phyloP scores from a whole-genome alignment of 2,888 invertebrate species.

The Sinhomidia bicolor region DNA sequence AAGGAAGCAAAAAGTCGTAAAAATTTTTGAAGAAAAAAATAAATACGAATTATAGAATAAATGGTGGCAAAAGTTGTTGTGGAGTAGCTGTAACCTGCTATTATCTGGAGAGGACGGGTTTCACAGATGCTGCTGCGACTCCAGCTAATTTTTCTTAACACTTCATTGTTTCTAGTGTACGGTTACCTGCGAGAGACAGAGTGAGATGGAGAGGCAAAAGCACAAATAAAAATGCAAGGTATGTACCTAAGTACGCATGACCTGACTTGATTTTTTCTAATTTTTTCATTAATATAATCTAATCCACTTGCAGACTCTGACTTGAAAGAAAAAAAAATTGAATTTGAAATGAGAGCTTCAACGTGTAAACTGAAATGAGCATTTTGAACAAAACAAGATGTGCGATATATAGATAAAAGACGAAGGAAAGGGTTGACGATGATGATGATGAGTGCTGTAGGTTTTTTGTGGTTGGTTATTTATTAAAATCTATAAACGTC shows the following conservation, averaged over 20 bases:
- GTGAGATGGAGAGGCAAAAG: background rate
- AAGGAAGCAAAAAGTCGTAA: background rate
- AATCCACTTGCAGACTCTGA: no score
- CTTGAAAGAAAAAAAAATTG: no score
- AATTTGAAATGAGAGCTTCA: no score
- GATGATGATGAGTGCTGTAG: background rate
- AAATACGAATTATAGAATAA: background rate
- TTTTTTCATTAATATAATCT: background rate
- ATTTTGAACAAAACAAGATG: no score
- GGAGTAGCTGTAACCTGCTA: slow-evolving; percentile 4
- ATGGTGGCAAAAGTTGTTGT: slow-evolving; percentile 18
- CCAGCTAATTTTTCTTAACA: background rate
- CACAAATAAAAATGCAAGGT: slow-evolving; percentile 10
- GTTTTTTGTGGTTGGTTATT: background rate
- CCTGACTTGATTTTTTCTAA: slow-evolving; percentile 34
- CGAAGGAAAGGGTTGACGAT: no score
- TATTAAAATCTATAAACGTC: background rate
- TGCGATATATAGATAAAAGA: no score
- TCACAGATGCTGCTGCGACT: slow-evolving; percentile 16
- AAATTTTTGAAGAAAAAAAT: background rate
- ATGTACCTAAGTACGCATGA: background rate
- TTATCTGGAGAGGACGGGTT: slow-evolving; percentile 31
- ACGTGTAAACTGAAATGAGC: no score
- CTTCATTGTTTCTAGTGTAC: slow-evolving; percentile 23
- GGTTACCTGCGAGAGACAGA: background rate